These are phyloP conservation scores for Criorhina ranunculi DNA, from an alignment of 2,888 invertebrate genomes.

Conservation along the genomic window DNA sequence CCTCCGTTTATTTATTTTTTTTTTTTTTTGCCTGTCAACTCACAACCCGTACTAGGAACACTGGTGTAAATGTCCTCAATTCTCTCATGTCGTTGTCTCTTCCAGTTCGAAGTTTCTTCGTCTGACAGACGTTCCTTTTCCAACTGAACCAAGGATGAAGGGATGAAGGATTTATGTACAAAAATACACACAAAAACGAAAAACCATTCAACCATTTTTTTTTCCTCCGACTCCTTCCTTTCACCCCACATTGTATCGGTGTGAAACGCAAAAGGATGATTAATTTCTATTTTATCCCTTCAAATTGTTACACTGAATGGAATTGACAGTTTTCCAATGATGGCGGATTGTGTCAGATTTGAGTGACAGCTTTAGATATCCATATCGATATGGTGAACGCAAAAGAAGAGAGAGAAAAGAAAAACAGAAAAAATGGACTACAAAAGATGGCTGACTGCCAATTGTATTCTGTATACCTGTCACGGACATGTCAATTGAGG, in stretches of 20 bases:
- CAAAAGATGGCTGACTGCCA: conserved; percentile 68
- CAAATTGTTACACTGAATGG: conserved; percentile 64
- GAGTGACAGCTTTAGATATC: conserved; percentile 70
- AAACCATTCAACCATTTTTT: conserved; percentile 61
- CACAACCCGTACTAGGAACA: conserved; percentile 11
- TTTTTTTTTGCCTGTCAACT: background rate
- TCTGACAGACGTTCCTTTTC: conserved; percentile 63
- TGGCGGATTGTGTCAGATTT: conserved; percentile 74
- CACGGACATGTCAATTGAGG: conserved; percentile 48
- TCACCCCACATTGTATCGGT: conserved; percentile 2
- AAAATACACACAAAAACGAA: conserved; percentile 22
- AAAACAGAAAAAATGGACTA: conserved; percentile 24
- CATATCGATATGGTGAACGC: conserved; percentile 38
- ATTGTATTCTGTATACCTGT: conserved; percentile 3
- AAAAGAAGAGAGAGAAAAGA: conserved; percentile 5
- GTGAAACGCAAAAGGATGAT: conserved; percentile 64
- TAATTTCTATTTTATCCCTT: conserved; percentile 75
- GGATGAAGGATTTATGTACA: conserved; percentile 74
- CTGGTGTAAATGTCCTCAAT: conserved; percentile 3
- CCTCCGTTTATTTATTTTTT: conserved; percentile 28
- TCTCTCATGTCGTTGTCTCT: conserved; percentile 44
- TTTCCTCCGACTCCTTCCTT: conserved; percentile 6
- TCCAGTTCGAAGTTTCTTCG: conserved; percentile 40
- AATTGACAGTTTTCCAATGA: conserved; percentile 75
- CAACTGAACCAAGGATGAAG: conserved; percentile 40